These are phyloP conservation scores for Nixonia krombeini DNA, from an alignment of 1,140 invertebrate genomes.

Conservation along the genomic window DNA sequence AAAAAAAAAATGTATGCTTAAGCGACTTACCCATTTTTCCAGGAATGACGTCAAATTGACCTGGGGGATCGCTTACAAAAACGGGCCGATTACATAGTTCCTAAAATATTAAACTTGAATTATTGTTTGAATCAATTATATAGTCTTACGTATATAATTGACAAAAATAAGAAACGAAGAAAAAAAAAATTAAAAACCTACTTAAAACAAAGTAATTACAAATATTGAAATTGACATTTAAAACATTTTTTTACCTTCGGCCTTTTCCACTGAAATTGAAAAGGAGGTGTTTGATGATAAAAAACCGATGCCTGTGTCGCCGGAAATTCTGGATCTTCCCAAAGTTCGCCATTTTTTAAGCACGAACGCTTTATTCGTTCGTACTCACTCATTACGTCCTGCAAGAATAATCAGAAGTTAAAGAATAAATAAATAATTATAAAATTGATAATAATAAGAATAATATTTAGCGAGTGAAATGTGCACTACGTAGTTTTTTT, in stretches of 20 bases:
- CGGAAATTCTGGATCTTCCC: slow-evolving; percentile 93
- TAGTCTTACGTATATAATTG: too few relatives aligned
- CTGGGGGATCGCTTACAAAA: slow-evolving; percentile 84
- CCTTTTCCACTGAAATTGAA: slow-evolving; percentile 92
- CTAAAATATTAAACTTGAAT: slow-evolving; percentile 67
- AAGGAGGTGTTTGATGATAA: slow-evolving; percentile 93
- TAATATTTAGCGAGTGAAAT: too few relatives aligned
- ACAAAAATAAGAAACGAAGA: not conserved
- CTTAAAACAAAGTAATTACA: too few relatives aligned
- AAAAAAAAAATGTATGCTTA: not conserved
- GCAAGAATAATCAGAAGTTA: slow-evolving; percentile 47
- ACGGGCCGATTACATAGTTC: slow-evolving; percentile 82
- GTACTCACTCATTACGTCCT: slow-evolving; percentile 80
- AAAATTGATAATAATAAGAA: not conserved
- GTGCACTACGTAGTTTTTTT: too few relatives aligned
- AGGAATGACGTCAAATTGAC: slow-evolving; percentile 86
- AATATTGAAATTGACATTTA: too few relatives aligned
- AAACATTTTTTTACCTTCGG: slow-evolving; percentile 79
- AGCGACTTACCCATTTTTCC: slow-evolving; percentile 88
- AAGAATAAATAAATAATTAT: slow-evolving; percentile 11
- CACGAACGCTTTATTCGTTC: slow-evolving; percentile 86
- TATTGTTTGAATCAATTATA: not conserved
- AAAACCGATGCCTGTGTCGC: slow-evolving; percentile 90
- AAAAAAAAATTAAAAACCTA: too few relatives aligned
- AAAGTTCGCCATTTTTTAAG: slow-evolving; percentile 84